Evolutionary conservation across 2,113 vertebrate species (phyloP).

Genomic region (Takifugu flavidus): DNA sequence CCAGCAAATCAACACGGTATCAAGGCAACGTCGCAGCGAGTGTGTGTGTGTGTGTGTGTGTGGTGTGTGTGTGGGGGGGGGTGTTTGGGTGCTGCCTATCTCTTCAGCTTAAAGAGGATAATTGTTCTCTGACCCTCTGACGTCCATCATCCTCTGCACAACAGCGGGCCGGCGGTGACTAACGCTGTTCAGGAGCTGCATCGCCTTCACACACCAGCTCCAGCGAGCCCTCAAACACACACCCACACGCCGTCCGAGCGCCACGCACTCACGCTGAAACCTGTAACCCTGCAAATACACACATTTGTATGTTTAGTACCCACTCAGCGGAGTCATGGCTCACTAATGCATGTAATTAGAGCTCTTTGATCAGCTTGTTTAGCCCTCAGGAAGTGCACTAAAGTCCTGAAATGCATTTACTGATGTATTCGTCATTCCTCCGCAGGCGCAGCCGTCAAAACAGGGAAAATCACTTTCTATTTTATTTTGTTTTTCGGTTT

Average conservation of each 20-base stretch:
- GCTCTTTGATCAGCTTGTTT: conserved; percentile 46
- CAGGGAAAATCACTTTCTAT: too few relatives aligned
- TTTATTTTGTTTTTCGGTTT: too few relatives aligned
- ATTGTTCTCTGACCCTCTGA: conserved; percentile 43
- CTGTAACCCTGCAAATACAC: conserved; percentile 23
- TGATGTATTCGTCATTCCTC: too few relatives aligned
- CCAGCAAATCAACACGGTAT: not conserved
- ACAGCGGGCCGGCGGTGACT: conserved; percentile 30
- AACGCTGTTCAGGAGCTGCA: conserved; percentile 18
- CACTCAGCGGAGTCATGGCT: conserved; percentile 41
- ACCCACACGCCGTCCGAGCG: conserved; percentile 20
- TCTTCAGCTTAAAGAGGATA: conserved; percentile 51
- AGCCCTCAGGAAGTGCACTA: conserved; percentile 39
- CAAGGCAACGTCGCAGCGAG: not conserved
- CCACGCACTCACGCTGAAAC: conserved; percentile 29
- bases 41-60: conserved; percentile 6
- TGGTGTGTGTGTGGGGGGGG: conserved; percentile 2
- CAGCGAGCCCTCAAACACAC: conserved; percentile 15
- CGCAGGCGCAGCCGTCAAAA: too few relatives aligned
- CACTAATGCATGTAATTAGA: conserved; percentile 60
- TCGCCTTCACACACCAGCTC: conserved; percentile 16
- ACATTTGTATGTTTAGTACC: conserved; percentile 43
- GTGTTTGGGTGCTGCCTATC: conserved; percentile 11
- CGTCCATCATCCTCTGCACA: conserved; percentile 39
- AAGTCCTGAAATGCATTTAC: conserved; percentile 1